These are phyloP conservation scores for Trichomycterus rosablanca DNA, from an alignment of 2,113 vertebrate genomes.

Conservation along the genomic window DNA sequence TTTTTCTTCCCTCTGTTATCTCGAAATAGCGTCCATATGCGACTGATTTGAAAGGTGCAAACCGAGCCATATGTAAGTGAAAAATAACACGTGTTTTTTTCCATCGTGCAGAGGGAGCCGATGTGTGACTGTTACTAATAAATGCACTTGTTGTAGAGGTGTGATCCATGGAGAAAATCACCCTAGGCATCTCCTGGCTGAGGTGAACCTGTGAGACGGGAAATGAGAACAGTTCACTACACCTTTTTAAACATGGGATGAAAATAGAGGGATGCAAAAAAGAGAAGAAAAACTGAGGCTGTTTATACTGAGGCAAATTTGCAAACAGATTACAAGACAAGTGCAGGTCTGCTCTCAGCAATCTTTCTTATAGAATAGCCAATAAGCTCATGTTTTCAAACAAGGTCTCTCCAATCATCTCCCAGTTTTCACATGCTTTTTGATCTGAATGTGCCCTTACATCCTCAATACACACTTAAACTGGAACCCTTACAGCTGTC, in stretches of 20 bases:
- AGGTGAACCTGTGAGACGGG: conserved; percentile 7
- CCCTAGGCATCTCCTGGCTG: conserved; percentile 24
- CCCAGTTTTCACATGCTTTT: background rate
- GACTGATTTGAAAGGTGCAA: conserved; percentile 32
- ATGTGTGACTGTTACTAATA: conserved; percentile 18
- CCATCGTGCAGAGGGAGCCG: conserved; percentile 14
- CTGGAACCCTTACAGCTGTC: background rate
- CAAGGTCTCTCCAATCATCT: conserved; percentile 13
- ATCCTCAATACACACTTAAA: conserved; percentile 3
- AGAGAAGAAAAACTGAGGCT: background rate
- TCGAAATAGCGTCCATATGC: conserved; percentile 27
- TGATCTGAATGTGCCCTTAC: conserved; percentile 9
- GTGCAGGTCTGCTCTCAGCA: background rate
- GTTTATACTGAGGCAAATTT: background rate
- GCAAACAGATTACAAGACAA: background rate
- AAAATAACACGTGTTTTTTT: conserved; percentile 19
- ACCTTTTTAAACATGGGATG: too few species aligned
- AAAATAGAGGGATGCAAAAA: background rate
- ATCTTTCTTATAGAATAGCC: background rate
- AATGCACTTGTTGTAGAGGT: conserved; percentile 31
- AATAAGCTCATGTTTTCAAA: conserved; percentile 4
- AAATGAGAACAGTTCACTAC: conserved; percentile 13
- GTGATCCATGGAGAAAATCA: conserved; percentile 31
- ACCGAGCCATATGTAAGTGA: background rate
- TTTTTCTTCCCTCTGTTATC: too few species aligned